phyloP scores from a whole-genome alignment of 92 coral and sea anemone species.

The Epizoanthus scotinus region DNA sequence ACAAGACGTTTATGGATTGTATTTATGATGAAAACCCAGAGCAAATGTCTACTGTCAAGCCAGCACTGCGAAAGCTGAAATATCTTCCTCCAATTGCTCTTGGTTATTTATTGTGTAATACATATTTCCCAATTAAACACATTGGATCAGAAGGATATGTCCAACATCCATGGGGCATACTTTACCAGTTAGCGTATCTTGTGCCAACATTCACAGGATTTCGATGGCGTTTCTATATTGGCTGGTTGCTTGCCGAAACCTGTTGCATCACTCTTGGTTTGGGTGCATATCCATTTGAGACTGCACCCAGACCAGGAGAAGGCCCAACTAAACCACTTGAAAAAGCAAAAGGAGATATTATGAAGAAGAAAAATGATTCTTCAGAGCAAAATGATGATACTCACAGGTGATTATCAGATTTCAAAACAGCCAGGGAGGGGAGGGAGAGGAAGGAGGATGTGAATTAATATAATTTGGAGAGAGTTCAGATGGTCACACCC shows the following conservation, averaged over 20 bases:
- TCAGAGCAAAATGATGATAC: slow-evolving; percentile 43
- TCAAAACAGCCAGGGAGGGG: not conserved
- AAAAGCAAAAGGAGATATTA: slow-evolving; percentile 49
- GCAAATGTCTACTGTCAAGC: slow-evolving; percentile 72
- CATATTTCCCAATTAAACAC: slow-evolving; percentile 75
- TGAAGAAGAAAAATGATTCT: slow-evolving; percentile 19
- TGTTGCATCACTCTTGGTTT: slow-evolving; percentile 84
- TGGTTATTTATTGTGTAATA: slow-evolving; percentile 63
- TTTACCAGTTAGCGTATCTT: slow-evolving; percentile 77
- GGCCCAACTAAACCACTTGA: slow-evolving; percentile 80
- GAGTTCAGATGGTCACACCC: no score
- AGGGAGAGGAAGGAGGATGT: no score
- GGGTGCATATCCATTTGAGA: slow-evolving; percentile 88
- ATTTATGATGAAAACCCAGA: slow-evolving; percentile 77
- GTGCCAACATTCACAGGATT: slow-evolving; percentile 88
- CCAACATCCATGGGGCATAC: slow-evolving; percentile 85
- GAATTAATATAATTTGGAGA: no score
- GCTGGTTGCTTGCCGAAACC: slow-evolving; percentile 94
- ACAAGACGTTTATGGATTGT: slow-evolving; percentile 88
- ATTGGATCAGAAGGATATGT: slow-evolving; percentile 66
- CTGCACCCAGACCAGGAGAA: slow-evolving; percentile 84
- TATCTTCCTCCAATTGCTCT: slow-evolving; percentile 61
- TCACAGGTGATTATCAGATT: slow-evolving; percentile 50
- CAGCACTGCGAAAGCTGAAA: slow-evolving; percentile 69
- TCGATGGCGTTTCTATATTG: slow-evolving; percentile 94